These are phyloP conservation scores for Saguinus imperator DNA, from an alignment of 2,113 vertebrate species.

Conservation along the genomic window DNA sequence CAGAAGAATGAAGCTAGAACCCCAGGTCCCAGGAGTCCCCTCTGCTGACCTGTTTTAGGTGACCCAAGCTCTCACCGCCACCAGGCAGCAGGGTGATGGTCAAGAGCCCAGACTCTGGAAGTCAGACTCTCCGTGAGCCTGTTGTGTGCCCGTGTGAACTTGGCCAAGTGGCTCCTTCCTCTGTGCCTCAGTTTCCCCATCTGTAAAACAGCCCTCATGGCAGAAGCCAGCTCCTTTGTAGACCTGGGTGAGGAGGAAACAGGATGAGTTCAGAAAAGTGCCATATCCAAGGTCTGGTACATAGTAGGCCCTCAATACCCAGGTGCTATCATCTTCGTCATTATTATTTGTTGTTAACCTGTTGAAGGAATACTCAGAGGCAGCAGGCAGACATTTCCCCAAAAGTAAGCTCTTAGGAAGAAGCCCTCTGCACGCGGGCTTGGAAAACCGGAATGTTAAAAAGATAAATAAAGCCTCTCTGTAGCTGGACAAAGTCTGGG, in stretches of 20 bases:
- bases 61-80: background rate
- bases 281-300: background rate
- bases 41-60: background rate
- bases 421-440: slow-evolving; percentile 36
- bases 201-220: background rate
- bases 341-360: background rate
- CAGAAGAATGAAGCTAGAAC: background rate
- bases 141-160: background rate
- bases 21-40: background rate
- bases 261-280: background rate
- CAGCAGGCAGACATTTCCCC: background rate
- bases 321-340: rapidly evolving
- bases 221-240: background rate
- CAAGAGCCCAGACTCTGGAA: background rate
- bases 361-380: background rate
- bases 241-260: background rate
- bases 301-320: rapidly evolving
- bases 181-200: background rate
- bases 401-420: background rate
- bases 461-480: slow-evolving; percentile 31
- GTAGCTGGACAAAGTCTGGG: background rate
- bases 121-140: background rate
- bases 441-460: slow-evolving; percentile 39
- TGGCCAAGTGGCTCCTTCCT: background rate
- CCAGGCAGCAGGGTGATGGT: background rate